Evolutionary conservation across 2,888 invertebrate genomes (phyloP), one percentile per base, ranked within the genome.

Genomic region (Eueremaeus valkanovi): DNA sequence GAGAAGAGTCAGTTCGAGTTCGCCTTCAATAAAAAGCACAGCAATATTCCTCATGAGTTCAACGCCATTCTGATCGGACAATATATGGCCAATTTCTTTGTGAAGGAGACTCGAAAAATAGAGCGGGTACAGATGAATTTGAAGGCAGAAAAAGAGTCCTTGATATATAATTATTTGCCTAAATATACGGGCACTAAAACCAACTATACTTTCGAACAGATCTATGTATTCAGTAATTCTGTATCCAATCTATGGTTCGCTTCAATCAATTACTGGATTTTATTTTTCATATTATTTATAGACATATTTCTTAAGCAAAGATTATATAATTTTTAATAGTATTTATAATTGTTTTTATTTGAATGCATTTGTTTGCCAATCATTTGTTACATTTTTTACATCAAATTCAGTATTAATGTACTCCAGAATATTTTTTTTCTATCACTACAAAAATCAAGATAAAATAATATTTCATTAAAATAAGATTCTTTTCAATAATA

Each of bases 1-100:
- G 96, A 96, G 83, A 93, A 94, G 81, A 89, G 88, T 81, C 84
- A 88, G 0, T 95, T 89, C 81, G 93, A 93, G 83, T 93, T 90
- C 89, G 87, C 86, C 73, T 40, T 73, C 6, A 74, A 75, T 5
- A 51, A 72, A 16, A 73, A 74, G 24, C 75, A 77, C 6, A 75
- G 78, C 1, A 78, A 81, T 31, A 88, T 92, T 77, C 88, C 90
- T 0, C 93, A 93, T 81, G 85, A 87, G 0, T 73, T 81, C 0
- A 84, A 88, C n/a, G 89, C 92, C 0, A 84, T 90, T 0, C 84
- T 85, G 80, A 86, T 88, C 0, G 86, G 89, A 16, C 90, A 91
- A 80, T 91, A 91, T 83, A 91, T 95, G 81, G 90, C 90, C 68
- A 88, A 91, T 80, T 92, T 92, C 82, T 92, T 95, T 81, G 88